phyloP scores from a whole-genome alignment of 2,113 vertebrate genomes.

The Zosterops borbonicus region DNA sequence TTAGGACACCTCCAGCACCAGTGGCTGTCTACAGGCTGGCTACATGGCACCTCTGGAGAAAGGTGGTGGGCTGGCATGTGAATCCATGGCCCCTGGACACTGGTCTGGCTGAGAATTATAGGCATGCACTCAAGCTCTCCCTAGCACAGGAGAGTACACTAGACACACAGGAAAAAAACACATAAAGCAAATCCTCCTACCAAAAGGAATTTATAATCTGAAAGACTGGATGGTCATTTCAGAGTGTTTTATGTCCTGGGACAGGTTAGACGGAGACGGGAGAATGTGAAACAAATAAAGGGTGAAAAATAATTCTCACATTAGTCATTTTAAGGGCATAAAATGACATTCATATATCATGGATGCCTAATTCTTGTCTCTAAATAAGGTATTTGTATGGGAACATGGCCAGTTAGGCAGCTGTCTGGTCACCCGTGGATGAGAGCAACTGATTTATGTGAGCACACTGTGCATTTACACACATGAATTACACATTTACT shows the following conservation, averaged over 20 bases:
- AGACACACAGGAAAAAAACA: neutral
- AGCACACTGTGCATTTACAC: neutral
- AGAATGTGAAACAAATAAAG: neutral
- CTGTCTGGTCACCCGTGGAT: neutral
- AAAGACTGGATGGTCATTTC: neutral
- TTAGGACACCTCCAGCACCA: neutral
- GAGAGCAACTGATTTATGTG: slow-evolving; percentile 22
- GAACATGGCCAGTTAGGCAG: neutral
- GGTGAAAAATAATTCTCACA: neutral
- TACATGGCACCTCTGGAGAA: neutral
- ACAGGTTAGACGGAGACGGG: neutral
- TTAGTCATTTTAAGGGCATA: slow-evolving; percentile 1
- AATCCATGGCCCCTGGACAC: neutral
- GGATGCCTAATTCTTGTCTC: neutral
- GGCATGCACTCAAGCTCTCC: neutral
- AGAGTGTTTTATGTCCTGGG: neutral
- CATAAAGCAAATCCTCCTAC: neutral
- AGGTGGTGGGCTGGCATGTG: neutral
- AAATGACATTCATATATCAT: neutral
- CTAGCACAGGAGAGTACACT: neutral
- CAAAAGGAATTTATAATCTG: neutral
- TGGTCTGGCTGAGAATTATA: neutral
- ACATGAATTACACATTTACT: neutral
- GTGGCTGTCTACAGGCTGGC: neutral
- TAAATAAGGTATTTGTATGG: neutral